phyloP scores from a whole-genome alignment of 2,113 vertebrate genomes.

The Myiozetetes cayanensis region DNA sequence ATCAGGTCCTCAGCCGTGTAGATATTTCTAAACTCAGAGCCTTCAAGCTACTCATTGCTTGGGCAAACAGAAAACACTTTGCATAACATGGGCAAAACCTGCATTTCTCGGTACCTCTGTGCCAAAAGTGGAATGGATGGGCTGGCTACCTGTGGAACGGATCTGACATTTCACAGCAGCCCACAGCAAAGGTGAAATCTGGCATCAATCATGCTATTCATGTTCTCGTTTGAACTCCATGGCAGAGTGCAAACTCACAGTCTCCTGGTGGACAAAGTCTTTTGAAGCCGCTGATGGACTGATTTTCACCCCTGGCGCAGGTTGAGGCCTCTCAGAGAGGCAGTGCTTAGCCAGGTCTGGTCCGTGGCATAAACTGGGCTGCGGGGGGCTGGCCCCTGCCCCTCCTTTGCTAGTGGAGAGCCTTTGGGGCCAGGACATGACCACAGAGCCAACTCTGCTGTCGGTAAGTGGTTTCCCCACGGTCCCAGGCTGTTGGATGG shows the following conservation, averaged over 20 bases:
- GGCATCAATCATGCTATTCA: neutral
- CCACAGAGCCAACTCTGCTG: neutral
- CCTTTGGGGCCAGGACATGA: neutral
- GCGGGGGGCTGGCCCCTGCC: neutral
- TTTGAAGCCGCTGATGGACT: neutral
- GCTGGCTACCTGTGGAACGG: neutral
- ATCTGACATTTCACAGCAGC: neutral
- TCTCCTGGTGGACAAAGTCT: neutral
- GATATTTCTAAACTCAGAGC: neutral
- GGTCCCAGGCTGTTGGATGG: neutral
- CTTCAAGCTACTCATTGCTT: neutral
- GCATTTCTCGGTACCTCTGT: neutral
- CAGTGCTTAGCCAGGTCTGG: neutral
- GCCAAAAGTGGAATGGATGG: neutral
- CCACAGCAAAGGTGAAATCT: neutral
- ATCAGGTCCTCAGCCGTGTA: neutral
- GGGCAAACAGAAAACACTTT: neutral
- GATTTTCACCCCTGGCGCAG: neutral
- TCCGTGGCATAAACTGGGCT: neutral
- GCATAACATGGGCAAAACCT: neutral
- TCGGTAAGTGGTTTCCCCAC: neutral
- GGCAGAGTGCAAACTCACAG: neutral
- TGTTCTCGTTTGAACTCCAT: neutral
- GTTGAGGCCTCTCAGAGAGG: neutral
- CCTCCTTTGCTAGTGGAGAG: neutral